Conservation (phyloP, 2,113 vertebrate genomes). For the Trematocara unimaculatum region DNA sequence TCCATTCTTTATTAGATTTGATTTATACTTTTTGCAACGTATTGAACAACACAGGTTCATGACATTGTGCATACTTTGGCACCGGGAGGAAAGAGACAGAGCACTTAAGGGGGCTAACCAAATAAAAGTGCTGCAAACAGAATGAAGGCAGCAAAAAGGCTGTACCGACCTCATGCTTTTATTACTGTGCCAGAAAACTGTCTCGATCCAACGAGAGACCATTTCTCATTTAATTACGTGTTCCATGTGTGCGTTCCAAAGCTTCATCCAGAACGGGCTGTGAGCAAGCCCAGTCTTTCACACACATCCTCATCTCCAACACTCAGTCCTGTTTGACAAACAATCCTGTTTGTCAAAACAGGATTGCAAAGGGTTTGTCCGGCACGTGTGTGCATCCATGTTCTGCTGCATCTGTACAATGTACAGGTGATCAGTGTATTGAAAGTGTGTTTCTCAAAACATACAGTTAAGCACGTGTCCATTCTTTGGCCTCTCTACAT, state of each 20-base stretch:
- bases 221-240: constrained; percentile 72
- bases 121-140: constrained; percentile 48
- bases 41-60: constrained; percentile 62
- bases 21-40: constrained; percentile 50
- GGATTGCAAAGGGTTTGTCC: constrained; percentile 10
- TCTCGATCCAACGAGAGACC: constrained; percentile 50
- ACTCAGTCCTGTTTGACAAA: not conserved
- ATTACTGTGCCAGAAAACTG: constrained; percentile 61
- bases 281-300: constrained; percentile 44
- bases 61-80: constrained; percentile 63
- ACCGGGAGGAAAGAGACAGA: constrained; percentile 10
- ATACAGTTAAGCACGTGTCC: not conserved
- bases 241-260: constrained; percentile 70
- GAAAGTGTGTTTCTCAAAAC: not conserved
- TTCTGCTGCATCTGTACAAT: constrained; percentile 6
- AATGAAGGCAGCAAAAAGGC: constrained; percentile 44
- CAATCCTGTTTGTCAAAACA: constrained; percentile 32
- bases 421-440: not conserved
- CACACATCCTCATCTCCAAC: constrained; percentile 48
- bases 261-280: constrained; percentile 51
- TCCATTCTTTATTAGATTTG: constrained; percentile 61
- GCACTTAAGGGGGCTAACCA: constrained; percentile 37
- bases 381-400: not conserved
- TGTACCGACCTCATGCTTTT: constrained; percentile 44
- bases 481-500: not conserved